Percentiles rank a stretch among this genome's conserved stretches.
These are phyloP conservation scores for Gopherus flavomarginatus DNA, from an alignment of 2,113 vertebrate genomes.

Conservation along the genomic window DNA sequence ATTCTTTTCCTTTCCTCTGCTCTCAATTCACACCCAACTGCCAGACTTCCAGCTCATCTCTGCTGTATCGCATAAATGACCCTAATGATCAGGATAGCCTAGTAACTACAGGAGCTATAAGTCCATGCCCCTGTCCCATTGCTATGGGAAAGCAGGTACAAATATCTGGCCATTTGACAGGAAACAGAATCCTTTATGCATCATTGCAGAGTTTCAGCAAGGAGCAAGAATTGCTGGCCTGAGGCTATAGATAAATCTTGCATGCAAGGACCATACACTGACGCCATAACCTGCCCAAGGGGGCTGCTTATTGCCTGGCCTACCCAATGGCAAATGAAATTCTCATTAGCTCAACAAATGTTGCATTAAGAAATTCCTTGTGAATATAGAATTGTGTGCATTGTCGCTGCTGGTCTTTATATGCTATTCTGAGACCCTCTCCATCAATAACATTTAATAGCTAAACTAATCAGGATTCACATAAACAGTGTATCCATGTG, in stretches of 20 bases:
- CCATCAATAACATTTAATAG: not conserved
- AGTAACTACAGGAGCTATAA: not conserved
- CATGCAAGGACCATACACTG: not conserved
- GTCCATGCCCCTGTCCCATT: not conserved
- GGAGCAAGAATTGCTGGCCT: not conserved
- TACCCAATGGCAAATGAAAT: not conserved
- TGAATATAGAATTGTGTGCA: too few relatives aligned
- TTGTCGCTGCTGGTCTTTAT: not conserved
- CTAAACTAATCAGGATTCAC: not conserved
- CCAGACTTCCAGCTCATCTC: not conserved
- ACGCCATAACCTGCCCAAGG: not conserved
- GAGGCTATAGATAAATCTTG: not conserved
- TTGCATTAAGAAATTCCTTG: not conserved
- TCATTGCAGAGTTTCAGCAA: not conserved
- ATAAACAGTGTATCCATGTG: not conserved
- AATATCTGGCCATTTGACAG: not conserved
- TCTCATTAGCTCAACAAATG: not conserved
- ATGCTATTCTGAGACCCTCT: not conserved
- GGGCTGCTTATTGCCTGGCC: not conserved
- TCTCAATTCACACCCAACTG: not conserved
- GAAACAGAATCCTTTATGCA: not conserved
- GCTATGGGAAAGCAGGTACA: not conserved
- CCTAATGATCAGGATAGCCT: not conserved
- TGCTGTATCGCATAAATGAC: not conserved
- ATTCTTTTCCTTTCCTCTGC: not conserved